phyloP scores from a whole-genome alignment of 2,888 invertebrate genomes.

The Drosophila kuntzei region DNA sequence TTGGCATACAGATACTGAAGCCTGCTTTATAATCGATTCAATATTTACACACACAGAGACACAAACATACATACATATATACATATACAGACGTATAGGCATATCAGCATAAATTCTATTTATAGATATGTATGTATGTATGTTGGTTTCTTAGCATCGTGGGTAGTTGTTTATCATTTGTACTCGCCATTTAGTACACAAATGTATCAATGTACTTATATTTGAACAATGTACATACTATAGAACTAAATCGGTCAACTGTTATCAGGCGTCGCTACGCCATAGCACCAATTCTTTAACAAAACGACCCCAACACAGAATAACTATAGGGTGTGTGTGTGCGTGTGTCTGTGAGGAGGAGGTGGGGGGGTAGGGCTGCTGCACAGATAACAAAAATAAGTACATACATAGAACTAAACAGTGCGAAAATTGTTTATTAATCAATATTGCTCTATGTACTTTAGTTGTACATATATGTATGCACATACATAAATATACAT shows the following conservation, averaged over 20 bases:
- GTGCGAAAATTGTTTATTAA: constrained; percentile 71
- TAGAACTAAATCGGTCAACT: constrained; percentile 72
- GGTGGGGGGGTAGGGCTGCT: constrained; percentile 20
- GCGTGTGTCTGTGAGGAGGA: background rate
- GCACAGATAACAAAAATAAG: constrained; percentile 25
- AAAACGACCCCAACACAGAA: constrained; percentile 16
- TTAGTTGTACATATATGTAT: too few species aligned
- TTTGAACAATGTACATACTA: constrained; percentile 18
- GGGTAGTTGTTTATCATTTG: constrained; percentile 53
- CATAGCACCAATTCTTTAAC: constrained; percentile 28
- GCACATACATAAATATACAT: too few species aligned
- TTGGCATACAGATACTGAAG: constrained; percentile 18
- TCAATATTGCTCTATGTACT: constrained; percentile 55
- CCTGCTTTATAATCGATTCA: constrained; percentile 20
- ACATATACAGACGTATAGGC: constrained; percentile 8
- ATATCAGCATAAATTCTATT: constrained; percentile 14
- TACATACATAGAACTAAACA: constrained; percentile 28
- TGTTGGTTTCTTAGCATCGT: constrained; percentile 43
- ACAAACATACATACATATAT: constrained; percentile 5
- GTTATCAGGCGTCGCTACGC: constrained; percentile 55
- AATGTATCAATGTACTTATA: constrained; percentile 8
- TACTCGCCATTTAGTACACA: constrained; percentile 9
- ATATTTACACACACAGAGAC: constrained; percentile 12
- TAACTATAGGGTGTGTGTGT: constrained; percentile 2
- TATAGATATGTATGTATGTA: constrained; percentile 13